Percentiles rank a stretch among this genome's conserved stretches.
Conservation (phyloP, 1,140 invertebrate genomes). For the Gonioctena quinquepunctata region DNA sequence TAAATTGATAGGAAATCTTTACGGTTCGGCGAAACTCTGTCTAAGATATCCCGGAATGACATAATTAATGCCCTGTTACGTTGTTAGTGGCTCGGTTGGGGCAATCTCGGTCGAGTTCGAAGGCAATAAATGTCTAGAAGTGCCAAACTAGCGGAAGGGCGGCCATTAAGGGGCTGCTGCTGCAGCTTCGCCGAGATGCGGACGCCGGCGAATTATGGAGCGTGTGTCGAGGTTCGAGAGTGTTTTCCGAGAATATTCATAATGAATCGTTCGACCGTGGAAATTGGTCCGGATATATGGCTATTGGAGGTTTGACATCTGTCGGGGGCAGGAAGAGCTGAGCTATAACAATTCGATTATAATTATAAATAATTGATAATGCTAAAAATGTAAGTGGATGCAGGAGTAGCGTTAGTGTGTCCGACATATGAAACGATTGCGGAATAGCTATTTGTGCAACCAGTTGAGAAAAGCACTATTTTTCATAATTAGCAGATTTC, state of each 20-base stretch:
- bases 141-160: conserved; percentile 4
- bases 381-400: no score
- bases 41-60: conserved; percentile 1
- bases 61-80: conserved; percentile 17
- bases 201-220: background rate
- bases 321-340: no score
- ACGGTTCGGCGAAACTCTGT: background rate
- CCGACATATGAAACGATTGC: no score
- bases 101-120: conserved; percentile 11
- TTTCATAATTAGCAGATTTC: no score
- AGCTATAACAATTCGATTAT: no score
- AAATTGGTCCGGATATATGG: background rate
- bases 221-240: background rate
- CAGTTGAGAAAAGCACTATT: no score
- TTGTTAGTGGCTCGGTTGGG: conserved; percentile 10
- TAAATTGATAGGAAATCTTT: conserved; percentile 12
- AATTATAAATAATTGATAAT: no score
- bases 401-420: no score
- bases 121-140: conserved; percentile 19
- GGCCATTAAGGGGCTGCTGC: conserved; percentile 6
- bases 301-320: no score
- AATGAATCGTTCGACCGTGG: background rate
- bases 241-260: background rate
- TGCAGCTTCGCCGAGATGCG: background rate
- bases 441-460: no score